Evolutionary conservation across 2,888 invertebrate species (phyloP).

Genomic region (Epirrita christyi): DNA sequence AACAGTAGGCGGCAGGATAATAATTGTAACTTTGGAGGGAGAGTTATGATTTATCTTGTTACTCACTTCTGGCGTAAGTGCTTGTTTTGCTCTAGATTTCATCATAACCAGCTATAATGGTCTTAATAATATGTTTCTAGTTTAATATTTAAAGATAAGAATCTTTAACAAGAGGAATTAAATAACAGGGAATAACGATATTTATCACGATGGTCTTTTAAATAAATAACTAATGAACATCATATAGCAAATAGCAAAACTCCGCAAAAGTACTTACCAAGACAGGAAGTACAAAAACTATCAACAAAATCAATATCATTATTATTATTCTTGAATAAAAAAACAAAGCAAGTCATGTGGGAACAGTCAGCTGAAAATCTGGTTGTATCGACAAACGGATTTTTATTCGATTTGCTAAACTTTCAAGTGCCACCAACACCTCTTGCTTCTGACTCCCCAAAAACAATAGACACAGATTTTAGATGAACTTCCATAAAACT

Average conservation of each 20-base stretch:
- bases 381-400: conserved; percentile 11
- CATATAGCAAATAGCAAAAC: no score
- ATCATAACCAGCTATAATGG: no score
- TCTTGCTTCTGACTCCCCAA: no score
- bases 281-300: not conserved
- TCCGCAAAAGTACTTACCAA: no score
- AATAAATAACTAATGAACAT: no score
- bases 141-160: no score
- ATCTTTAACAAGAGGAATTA: no score
- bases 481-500: conserved; percentile 44
- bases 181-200: no score
- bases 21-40: conserved; percentile 21
- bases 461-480: no score
- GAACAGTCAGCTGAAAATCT: conserved; percentile 21
- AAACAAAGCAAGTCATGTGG: conserved; percentile 27
- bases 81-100: no score
- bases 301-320: conserved; percentile 5
- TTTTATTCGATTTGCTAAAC: not conserved
- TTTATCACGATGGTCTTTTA: no score
- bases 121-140: no score
- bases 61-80: not conserved
- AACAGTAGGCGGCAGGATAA: conserved; percentile 11
- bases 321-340: conserved; percentile 4
- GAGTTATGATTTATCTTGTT: conserved; percentile 26
- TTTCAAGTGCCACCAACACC: not conserved